A percentile compares a stretch with the other conserved stretches of the same genome.
phyloP scores from a whole-genome alignment of 2,797 vertebrate genomes.

The Falco columbarius region DNA sequence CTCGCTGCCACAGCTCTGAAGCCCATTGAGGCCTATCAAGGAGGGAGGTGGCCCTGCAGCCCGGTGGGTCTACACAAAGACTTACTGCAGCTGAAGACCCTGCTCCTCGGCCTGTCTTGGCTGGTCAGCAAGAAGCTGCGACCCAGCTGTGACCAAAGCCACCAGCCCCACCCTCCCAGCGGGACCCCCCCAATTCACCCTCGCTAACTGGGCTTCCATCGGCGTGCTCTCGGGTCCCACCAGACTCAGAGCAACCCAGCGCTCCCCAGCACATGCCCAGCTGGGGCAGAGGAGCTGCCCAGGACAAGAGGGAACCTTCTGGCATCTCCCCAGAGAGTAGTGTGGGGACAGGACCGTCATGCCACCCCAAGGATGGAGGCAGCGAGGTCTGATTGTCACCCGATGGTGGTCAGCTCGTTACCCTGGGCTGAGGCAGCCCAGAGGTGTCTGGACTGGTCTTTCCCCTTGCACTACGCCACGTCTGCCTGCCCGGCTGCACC shows the following conservation, averaged over 20 bases:
- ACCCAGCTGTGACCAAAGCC: not conserved
- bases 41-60: not conserved
- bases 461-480: rapidly evolving
- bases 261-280: not conserved
- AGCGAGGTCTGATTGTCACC: not conserved
- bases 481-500: not conserved
- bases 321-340: rapidly evolving
- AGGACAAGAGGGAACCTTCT: not conserved
- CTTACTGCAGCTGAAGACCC: not conserved
- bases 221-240: rapidly evolving
- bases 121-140: not conserved
- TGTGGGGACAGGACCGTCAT: rapidly evolving
- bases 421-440: not conserved
- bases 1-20: not conserved
- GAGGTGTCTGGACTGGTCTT: not conserved
- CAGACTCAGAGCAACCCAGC: not conserved
- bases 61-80: rapidly evolving
- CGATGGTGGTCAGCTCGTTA: rapidly evolving
- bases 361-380: not conserved
- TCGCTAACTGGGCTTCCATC: rapidly evolving
- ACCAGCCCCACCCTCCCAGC: not conserved
- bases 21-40: not conserved
- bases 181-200: not conserved
- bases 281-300: not conserved
- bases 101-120: not conserved